Conservation (phyloP, 2,113 vertebrate species). For the Gasterosteus nipponicus region DNA sequence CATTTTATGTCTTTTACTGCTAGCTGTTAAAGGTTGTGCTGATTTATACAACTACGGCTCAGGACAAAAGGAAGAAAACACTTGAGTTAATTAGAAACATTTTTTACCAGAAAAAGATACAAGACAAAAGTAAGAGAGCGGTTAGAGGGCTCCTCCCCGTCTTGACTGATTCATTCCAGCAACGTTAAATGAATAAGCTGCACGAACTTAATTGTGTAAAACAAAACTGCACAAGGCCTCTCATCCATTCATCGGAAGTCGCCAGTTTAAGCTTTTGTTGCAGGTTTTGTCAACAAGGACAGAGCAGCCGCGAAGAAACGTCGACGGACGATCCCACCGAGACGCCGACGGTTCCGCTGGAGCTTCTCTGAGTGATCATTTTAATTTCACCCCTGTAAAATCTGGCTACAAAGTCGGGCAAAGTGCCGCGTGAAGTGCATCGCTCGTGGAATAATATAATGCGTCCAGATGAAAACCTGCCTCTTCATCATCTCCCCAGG, state of each 20-base stretch:
- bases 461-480: constrained; percentile 36
- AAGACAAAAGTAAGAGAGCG: not conserved
- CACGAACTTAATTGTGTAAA: not conserved
- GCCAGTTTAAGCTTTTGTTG: constrained; percentile 18
- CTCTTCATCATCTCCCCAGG: constrained; percentile 35
- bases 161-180: not conserved
- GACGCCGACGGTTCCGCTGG: not conserved
- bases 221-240: not conserved
- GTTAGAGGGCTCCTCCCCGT: not conserved
- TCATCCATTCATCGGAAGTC: constrained; percentile 22
- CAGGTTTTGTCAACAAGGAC: constrained; percentile 13
- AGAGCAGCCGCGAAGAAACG: constrained; percentile 24
- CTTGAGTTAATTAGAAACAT: not conserved
- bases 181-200: too few species aligned
- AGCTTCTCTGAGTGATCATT: constrained; percentile 21
- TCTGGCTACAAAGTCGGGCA: constrained; percentile 7
- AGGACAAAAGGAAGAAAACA: not conserved
- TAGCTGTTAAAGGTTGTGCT: not conserved
- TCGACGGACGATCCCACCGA: constrained; percentile 5
- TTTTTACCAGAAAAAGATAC: not conserved
- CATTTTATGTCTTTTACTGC: not conserved
- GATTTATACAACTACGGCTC: not conserved
- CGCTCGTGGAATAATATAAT: constrained; percentile 22
- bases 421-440: constrained; percentile 6
- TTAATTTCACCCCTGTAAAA: constrained; percentile 25